These are phyloP conservation scores for Sinocyclocheilus grahami DNA, from an alignment of 2,113 vertebrate genomes.

Conservation along the genomic window DNA sequence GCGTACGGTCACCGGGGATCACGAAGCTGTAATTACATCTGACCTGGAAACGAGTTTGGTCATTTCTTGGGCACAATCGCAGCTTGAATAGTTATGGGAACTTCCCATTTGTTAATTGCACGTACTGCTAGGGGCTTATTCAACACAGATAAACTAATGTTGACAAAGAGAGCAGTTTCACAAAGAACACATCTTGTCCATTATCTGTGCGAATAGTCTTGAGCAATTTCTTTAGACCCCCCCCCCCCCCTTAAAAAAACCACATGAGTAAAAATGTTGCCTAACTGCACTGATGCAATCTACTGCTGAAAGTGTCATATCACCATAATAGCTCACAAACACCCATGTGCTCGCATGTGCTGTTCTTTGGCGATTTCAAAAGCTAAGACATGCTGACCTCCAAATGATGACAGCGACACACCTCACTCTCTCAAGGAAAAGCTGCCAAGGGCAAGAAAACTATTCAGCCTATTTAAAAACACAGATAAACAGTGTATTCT, in stretches of 20 bases:
- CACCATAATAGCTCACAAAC: constrained; percentile 11
- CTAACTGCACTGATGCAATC: constrained; percentile 43
- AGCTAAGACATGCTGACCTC: constrained; percentile 23
- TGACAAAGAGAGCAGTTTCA: constrained; percentile 46
- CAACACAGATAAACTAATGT: constrained; percentile 34
- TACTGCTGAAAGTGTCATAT: constrained; percentile 40
- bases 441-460: constrained; percentile 39
- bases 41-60: background rate
- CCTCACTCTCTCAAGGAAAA: constrained; percentile 31
- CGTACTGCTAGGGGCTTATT: constrained; percentile 13
- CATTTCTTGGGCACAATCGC: background rate
- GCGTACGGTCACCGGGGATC: constrained; percentile 5
- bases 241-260: background rate
- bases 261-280: background rate
- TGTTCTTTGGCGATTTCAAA: constrained; percentile 5
- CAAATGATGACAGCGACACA: constrained; percentile 24
- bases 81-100: constrained; percentile 30
- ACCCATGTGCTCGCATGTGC: background rate
- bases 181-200: constrained; percentile 47
- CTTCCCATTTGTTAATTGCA: constrained; percentile 4
- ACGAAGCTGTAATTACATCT: constrained; percentile 41
- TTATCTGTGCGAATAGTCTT: constrained; percentile 22
- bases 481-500: constrained; percentile 28
- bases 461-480: constrained; percentile 43
- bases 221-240: constrained; percentile 31